Evolutionary conservation across 2,888 invertebrate genomes (phyloP).

Genomic region (Mystacides longicornis): DNA sequence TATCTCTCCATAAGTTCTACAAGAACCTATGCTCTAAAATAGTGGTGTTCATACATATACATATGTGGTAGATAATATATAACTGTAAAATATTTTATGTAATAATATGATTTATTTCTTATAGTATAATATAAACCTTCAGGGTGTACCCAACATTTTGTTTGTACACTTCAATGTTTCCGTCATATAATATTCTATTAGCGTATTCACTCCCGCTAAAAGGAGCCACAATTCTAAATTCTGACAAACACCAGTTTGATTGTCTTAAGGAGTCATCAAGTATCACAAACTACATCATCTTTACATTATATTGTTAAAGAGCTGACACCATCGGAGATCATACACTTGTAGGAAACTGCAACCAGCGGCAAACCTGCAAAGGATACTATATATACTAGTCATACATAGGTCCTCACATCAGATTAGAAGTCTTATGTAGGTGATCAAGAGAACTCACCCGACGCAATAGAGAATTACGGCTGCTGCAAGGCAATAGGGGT

Average conservation of each 20-base stretch:
- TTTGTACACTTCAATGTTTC: too few relatives aligned
- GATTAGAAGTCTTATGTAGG: background rate
- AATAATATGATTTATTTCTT: background rate
- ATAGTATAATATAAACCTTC: background rate
- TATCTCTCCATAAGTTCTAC: constrained; percentile 3
- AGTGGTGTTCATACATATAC: constrained; percentile 11
- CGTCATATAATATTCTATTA: too few relatives aligned
- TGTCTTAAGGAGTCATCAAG: constrained; percentile 15
- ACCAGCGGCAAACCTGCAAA: background rate
- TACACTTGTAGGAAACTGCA: background rate
- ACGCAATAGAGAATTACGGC: constrained; percentile 4
- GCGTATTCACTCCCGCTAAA: background rate
- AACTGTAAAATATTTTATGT: background rate
- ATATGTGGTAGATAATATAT: background rate
- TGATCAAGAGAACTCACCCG: background rate
- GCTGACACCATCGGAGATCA: background rate
- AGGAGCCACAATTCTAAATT: constrained; percentile 2
- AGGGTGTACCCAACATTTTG: background rate
- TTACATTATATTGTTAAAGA: constrained; percentile 2
- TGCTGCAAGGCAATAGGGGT: constrained; percentile 29
- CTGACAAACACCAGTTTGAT: constrained; percentile 16
- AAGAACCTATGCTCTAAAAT: constrained; percentile 14
- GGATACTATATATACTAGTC: background rate
- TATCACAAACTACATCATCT: constrained; percentile 11
- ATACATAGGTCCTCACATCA: background rate